These are phyloP conservation scores for Gymnopithys bicolor DNA, from an alignment of 2,797 vertebrate genomes.

Conservation along the genomic window DNA sequence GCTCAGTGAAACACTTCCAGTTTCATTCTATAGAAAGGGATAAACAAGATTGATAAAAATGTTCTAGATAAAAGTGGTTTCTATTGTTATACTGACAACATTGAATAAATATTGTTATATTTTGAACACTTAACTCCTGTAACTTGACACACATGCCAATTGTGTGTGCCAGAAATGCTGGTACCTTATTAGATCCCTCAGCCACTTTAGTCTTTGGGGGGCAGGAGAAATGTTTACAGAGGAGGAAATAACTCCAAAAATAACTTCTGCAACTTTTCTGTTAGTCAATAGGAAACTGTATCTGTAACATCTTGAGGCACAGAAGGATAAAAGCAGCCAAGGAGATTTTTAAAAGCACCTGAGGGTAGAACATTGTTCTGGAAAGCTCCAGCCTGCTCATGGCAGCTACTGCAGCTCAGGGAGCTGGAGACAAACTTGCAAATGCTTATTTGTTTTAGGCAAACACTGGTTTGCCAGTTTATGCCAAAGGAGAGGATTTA, in stretches of 20 bases:
- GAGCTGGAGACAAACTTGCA: not conserved
- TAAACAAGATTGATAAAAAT: not conserved
- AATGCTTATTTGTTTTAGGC: not conserved
- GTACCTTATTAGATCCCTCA: not conserved
- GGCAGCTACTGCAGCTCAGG: not conserved
- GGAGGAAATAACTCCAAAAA: conserved; percentile 17
- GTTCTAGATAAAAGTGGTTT: not conserved
- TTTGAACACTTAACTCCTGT: not conserved
- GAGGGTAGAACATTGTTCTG: not conserved
- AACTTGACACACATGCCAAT: not conserved
- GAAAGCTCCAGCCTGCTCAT: not conserved
- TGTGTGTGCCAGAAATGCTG: not conserved
- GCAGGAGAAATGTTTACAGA: not conserved
- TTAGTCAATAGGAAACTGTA: not conserved
- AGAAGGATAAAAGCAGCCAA: not conserved
- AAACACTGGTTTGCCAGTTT: not conserved
- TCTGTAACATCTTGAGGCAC: not conserved
- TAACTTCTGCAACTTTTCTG: not conserved
- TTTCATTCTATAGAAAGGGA: not conserved
- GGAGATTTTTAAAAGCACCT: not conserved
- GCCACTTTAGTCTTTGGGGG: not conserved
- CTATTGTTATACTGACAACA: not conserved
- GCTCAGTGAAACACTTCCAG: not conserved
- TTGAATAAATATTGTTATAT: not conserved
- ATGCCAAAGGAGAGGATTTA: not conserved